A percentile compares a stretch with the other conserved stretches of the same genome.
Conservation (phyloP, 2,888 invertebrate species). For the Phyto melanocephala region DNA sequence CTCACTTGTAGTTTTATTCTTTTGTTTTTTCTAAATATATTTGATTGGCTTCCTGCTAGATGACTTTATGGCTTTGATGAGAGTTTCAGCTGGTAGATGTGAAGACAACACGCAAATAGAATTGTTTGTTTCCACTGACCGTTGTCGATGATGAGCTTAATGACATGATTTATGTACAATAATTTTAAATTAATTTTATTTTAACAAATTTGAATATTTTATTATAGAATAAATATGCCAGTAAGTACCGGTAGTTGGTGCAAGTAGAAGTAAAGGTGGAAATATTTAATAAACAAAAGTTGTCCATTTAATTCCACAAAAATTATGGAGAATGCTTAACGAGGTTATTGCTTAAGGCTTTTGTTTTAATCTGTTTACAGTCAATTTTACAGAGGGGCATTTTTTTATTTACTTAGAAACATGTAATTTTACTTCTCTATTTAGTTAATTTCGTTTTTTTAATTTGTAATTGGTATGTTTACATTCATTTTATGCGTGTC, state of each 20-base stretch:
- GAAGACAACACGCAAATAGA: conserved; percentile 50
- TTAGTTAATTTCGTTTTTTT: no score
- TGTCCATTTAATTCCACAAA: no score
- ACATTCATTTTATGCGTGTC: no score
- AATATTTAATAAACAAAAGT: conserved; percentile 5
- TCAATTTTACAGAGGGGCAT: no score
- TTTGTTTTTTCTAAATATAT: conserved; percentile 44
- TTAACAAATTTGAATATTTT: conserved; percentile 22
- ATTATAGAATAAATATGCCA: background rate
- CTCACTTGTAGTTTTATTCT: background rate
- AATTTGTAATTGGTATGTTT: no score
- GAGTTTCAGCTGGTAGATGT: conserved; percentile 17
- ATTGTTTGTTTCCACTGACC: conserved; percentile 29
- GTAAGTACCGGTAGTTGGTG: no score
- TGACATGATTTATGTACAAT: conserved; percentile 59
- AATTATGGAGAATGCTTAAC: background rate
- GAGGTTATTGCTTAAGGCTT: conserved; percentile 14
- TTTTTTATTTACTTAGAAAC: no score
- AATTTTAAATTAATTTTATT: conserved; percentile 35
- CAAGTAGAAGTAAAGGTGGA: no score
- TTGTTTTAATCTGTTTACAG: conserved; percentile 30
- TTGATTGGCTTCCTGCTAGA: conserved; percentile 55
- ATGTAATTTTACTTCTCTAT: no score
- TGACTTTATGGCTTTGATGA: conserved; percentile 23
- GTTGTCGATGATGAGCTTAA: conserved; percentile 45